Percentiles rank a stretch among this genome's conserved stretches.
Evolutionary conservation across 2,888 invertebrate genomes (phyloP).

Genomic region (Gymnocheta viridis): DNA sequence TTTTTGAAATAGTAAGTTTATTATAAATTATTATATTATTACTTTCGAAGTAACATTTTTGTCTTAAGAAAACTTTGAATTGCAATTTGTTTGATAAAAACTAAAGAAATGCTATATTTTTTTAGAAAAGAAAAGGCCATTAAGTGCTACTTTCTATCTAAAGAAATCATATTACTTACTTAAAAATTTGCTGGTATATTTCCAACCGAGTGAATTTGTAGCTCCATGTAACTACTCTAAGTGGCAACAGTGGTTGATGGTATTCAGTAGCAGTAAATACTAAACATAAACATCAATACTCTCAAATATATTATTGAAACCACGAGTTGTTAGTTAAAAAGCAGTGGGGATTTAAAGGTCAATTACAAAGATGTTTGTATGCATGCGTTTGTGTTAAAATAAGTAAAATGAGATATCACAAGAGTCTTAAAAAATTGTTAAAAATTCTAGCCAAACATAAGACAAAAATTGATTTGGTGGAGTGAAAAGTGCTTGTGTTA

Average conservation of each 20-base stretch:
- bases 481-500: background rate
- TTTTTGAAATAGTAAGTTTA: no score
- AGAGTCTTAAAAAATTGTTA: background rate
- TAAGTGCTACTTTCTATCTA: no score
- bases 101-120: no score
- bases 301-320: background rate
- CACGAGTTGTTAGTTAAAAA: background rate
- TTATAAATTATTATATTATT: no score
- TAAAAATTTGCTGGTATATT: background rate
- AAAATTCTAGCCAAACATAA: background rate
- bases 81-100: no score
- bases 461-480: background rate
- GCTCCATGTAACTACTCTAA: background rate
- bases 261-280: background rate
- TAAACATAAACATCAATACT: slow-evolving; percentile 2
- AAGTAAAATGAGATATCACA: background rate
- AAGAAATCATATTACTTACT: background rate
- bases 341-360: background rate
- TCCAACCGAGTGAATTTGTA: background rate
- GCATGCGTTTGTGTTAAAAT: background rate
- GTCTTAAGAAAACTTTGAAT: no score
- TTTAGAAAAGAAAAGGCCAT: no score
- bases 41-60: no score
- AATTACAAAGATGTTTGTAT: background rate
- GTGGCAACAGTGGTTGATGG: background rate